These are phyloP conservation scores for Patella depressa DNA, from an alignment of 2,888 invertebrate species.

Conservation along the genomic window DNA sequence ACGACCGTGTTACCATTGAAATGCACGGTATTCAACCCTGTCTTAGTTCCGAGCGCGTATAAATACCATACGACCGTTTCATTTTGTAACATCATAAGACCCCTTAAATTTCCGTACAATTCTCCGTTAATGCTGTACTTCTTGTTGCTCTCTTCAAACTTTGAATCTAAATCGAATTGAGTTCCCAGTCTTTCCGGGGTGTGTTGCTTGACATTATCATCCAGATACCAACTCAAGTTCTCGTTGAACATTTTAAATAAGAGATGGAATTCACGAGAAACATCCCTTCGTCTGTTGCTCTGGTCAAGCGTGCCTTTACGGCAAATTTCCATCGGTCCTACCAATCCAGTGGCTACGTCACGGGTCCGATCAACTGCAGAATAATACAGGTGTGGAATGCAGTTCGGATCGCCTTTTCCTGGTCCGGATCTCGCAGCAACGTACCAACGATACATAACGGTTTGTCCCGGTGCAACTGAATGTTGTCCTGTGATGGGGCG, in stretches of 20 bases:
- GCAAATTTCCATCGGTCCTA: slow-evolving; percentile 28
- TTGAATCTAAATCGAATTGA: slow-evolving; percentile 24
- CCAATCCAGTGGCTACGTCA: slow-evolving; percentile 25
- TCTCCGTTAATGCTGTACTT: slow-evolving; percentile 50
- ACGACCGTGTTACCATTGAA: slow-evolving; percentile 56
- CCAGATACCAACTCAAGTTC: slow-evolving; percentile 37
- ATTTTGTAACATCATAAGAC: slow-evolving; percentile 38
- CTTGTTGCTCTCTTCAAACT: slow-evolving; percentile 48
- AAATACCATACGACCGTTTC: slow-evolving; percentile 54
- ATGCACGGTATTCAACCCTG: slow-evolving; percentile 53
- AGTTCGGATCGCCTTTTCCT: neutral
- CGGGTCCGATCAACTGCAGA: slow-evolving; percentile 11
- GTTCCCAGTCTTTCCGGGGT: neutral
- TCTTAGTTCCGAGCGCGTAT: slow-evolving; percentile 46
- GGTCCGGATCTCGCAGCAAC: neutral
- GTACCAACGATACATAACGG: neutral
- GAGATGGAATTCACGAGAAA: slow-evolving; percentile 32
- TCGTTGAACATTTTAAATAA: slow-evolving; percentile 33
- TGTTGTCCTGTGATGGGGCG: neutral
- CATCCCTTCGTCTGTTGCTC: neutral
- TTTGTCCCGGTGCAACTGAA: neutral
- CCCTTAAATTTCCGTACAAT: slow-evolving; percentile 46
- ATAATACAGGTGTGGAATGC: slow-evolving; percentile 15
- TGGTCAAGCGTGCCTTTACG: slow-evolving; percentile 15
- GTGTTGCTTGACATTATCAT: slow-evolving; percentile 31